Evolutionary conservation across 2,888 invertebrate species (phyloP), one percentile per base, ranked within the genome.

Genomic region (Pinctada fucata): DNA sequence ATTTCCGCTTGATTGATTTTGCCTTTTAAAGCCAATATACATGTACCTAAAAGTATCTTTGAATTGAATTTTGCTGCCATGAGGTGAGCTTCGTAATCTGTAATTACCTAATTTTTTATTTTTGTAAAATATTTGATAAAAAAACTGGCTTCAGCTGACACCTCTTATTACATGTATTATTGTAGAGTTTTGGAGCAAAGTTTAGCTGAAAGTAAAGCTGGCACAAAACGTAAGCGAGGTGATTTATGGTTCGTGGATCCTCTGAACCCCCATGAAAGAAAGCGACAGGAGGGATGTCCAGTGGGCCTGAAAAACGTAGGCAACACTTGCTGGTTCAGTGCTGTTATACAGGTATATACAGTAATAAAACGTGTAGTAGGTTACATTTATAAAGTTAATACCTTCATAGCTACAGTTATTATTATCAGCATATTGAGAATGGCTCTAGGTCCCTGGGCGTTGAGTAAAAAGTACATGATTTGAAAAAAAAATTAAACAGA

Each of bases 271-370:
- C 89, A 92, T 79, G 92, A 93, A 76, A 83, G 91, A 16, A 89
- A 88, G 78, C 83, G 91, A 13, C 84, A 86, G 50, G 89, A 89
- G 2, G 87, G 87, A 66, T 92, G 93, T 90, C 93, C 93, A 8
- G 93, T 93, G 6, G 93, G 93, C 1, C 87, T 93, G 72, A 93
- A 93, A 85, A 93, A 93, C 88, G 93, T 93, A 5, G 93, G 93
- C 72, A 93, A 93, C 79, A 93, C 93, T 0, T 93, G 93, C 86
- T 93, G 93, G 93, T 93, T 93, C 83, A 93, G 93, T 87, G 93
- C 93, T 79, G 93, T 93, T n/a, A 93, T 93, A 76, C 93, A 93
- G 90, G 92, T 93, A 79, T 78, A 48, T 2, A 45, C 71, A 71
- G 3, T 3, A n/a, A 16, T 71, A 31, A 50, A 10, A 2, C 2